Base-by-base conservation (phyloP, 2,888 invertebrate species). In the Mimas tiliae region DNA sequence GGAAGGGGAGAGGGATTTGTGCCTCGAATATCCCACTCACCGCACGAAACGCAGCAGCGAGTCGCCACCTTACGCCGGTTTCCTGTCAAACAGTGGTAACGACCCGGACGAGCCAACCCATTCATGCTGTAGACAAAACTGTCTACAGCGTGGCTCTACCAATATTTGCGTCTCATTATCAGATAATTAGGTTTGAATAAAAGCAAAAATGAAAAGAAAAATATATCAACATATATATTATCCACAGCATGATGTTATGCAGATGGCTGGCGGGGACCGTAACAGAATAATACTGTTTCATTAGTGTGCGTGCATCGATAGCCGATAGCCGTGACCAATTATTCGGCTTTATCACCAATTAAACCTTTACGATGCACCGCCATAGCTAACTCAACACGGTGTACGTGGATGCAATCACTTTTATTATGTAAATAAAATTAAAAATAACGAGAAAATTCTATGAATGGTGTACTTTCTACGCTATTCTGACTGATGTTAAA, bases 231-330 rank as follows among this genome's bases (percentile, higher is more conserved):
- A 42, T 11, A 11, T 38, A 6, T 33, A 27, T 52, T 52, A 1
- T 12, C 14, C 27, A 27, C 38, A 16, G 38, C 38, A 42, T 27
- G 11, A 58, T 58, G 42, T 34, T 11, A 53, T 71, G 79, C 69
- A 79, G 82, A 86, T 87, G 82, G 87, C 85, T 86, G 86, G 83
- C 69, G 70, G 70, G 62, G 69, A 71, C 76, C 74, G 80, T 81
- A 80, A 77, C 81, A 78, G 76, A 76, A 83, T 85, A 81, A 86
- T 85, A 84, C 82, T 74, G 83, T 83, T 87, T 87, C 86, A 91
- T 91, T 90, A 89, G 85, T 76, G 80, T 77, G 78, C 75, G 67
- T 73, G 80, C 85, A 79, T 79, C 90, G 90, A 90, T 90, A 89
- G 81, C 83, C 82, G 83, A 76, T 68, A 68, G 66, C 72, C 73